These are phyloP conservation scores for Pecten maximus DNA, from an alignment of 2,888 invertebrate species.

Conservation along the genomic window DNA sequence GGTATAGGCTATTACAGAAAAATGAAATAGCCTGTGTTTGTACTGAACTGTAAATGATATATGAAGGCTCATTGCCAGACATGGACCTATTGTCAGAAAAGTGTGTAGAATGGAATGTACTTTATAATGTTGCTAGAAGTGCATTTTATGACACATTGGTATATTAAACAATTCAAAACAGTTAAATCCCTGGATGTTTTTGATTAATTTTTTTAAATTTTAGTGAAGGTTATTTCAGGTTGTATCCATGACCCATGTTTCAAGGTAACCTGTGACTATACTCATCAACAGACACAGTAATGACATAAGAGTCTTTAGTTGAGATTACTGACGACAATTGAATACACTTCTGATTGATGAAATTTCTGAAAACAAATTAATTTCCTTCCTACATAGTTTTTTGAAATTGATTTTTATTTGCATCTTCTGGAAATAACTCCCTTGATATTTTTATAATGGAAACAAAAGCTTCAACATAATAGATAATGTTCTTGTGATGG, in stretches of 20 bases:
- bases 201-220: too few relatives aligned
- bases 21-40: too few relatives aligned
- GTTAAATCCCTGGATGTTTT: too few relatives aligned
- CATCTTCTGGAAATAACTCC: background rate
- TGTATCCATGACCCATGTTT: background rate
- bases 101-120: too few relatives aligned
- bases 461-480: background rate
- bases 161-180: too few relatives aligned
- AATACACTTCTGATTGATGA: background rate
- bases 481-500: background rate
- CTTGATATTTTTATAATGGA: conserved; percentile 4
- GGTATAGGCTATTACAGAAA: too few relatives aligned
- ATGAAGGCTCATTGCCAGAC: too few relatives aligned
- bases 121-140: too few relatives aligned
- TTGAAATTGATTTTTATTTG: conserved; percentile 18
- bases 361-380: background rate
- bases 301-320: background rate
- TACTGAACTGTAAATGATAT: too few relatives aligned
- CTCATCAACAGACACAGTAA: background rate
- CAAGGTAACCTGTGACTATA: background rate
- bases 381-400: background rate
- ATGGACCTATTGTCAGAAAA: too few relatives aligned
- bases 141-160: too few relatives aligned
- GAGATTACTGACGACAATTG: background rate
- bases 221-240: too few relatives aligned